Evolutionary conservation across 2,797 vertebrate species (phyloP).

Genomic region (Ficedula albicollis): DNA sequence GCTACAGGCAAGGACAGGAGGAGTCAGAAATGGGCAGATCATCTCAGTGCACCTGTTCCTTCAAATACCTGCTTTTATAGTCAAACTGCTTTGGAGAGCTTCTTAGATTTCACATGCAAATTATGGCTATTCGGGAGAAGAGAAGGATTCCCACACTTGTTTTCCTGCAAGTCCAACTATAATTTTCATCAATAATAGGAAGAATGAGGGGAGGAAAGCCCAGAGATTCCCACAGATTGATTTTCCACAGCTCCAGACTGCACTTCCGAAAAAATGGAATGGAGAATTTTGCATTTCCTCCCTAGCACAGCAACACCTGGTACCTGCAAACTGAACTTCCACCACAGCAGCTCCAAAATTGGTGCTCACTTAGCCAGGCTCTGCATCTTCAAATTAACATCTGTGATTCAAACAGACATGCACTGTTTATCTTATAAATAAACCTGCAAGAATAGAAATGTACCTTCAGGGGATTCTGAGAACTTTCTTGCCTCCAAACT

Average conservation of each 20-base stretch:
- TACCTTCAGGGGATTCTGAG: not conserved
- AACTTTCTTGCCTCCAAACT: not conserved
- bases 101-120: not conserved
- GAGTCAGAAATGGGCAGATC: not conserved
- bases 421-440: not conserved
- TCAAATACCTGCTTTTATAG: not conserved
- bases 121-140: not conserved
- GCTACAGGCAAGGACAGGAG: not conserved
- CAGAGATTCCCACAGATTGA: not conserved
- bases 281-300: not conserved
- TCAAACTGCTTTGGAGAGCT: not conserved
- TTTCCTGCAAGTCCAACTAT: not conserved
- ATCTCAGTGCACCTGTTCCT: not conserved
- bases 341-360: not conserved
- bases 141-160: not conserved
- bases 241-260: not conserved
- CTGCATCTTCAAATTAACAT: not conserved
- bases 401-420: not conserved
- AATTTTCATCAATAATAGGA: not conserved
- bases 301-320: not conserved
- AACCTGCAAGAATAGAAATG: not conserved
- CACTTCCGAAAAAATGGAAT: too few relatives aligned
- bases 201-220: accelerated
- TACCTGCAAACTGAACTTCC: not conserved
- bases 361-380: not conserved